Base-by-base conservation (phyloP, 2,113 vertebrate genomes). In the Thermophis baileyi region DNA sequence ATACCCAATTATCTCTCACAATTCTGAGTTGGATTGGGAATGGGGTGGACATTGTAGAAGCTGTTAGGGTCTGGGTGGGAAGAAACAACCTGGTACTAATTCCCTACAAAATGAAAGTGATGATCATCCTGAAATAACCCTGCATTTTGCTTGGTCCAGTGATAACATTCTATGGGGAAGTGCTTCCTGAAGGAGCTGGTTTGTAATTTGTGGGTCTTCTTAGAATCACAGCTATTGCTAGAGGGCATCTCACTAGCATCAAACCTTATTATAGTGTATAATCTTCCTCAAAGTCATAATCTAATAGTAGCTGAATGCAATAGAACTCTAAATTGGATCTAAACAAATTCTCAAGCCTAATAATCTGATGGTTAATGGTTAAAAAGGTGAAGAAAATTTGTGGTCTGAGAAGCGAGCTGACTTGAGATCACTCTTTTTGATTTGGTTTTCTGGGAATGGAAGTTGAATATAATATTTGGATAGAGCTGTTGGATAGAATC, bases 401-500 rank as follows among this genome's bases (percentile, higher is more conserved):
- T 85, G 74, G 20, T 91, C 50, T 91, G 90, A 91, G 50, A 54
- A 91, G 54, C 46, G 40, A 85, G 51, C 50, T 85, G 69, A 85
- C 40, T 25, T 46, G 44, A 54, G 24, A 85, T 85, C 24, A 27
- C 11, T 8, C n/a, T 46, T 24, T 54, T 54, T 85, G 20, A 40
- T 20, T 7, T 54, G 24, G 40, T 54, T 44, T 85, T 55, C 50
- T 85, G 74, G 51, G n/a, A 91, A 85, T 46, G n/a, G 35, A 51
- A 91, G 14, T 54, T 91, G 63, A 85, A 27, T 90, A 85, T 35
- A 47, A 90, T 53, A 85, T 96, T 91, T 87, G 88, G 53, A 89
- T 85, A 16, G 91, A 88, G 1, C 88, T 92, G 44, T 40, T 88
- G 94, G 93, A 51, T 92, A 94, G 35, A 54, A 89, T 60, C 88